Evolutionary conservation across 1,140 invertebrate species (phyloP), one percentile per base, ranked within the genome.

Genomic region (Coptotermes formosanus): DNA sequence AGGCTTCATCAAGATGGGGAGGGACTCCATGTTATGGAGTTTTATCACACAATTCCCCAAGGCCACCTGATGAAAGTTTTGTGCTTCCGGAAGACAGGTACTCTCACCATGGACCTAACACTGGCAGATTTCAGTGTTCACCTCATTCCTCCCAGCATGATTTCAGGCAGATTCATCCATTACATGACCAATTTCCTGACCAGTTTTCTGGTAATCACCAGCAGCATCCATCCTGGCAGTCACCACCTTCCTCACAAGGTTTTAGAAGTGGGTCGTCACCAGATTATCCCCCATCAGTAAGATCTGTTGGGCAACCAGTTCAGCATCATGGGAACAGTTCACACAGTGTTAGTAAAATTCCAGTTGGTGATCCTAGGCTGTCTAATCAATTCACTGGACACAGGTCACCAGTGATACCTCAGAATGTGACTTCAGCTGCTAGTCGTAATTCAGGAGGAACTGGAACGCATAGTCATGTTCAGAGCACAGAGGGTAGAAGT

Each of bases 11-110:
- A 75, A 75, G 64, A 75, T 75, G 64, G 64, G n/a, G 4, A n/a
- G 64, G 64, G n/a, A 30, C 64, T 25, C 12, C 16, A 75, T 75
- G 25, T 75, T 75, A 75, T 30, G 64, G 64, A 75, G 64, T 7
- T 75, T 30, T 75, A 75, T 75, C 64, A 75, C 64, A 75, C n/a
- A 75, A 30, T 75, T 75, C 64, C 64, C 64, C 64, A n/a, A 75
- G 64, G n/a, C 6, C 25, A n/a, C 25, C 64, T 75, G 64, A 75
- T n/a, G 64, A 30, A 25, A 75, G 64, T 75, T 75, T 75, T 75
- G n/a, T 75, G 64, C 64, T 7, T 75, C 64, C 25, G 8, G 64
- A 25, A 11, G 64, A 75, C 25, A 75, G n/a, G 30, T 75, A 11
- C 7, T 9, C n/a, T 8, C 64, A 75, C 25, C 25, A 11, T 75